Conservation (phyloP, 2,888 invertebrate species). For the Allophyes oxyacanthae region DNA sequence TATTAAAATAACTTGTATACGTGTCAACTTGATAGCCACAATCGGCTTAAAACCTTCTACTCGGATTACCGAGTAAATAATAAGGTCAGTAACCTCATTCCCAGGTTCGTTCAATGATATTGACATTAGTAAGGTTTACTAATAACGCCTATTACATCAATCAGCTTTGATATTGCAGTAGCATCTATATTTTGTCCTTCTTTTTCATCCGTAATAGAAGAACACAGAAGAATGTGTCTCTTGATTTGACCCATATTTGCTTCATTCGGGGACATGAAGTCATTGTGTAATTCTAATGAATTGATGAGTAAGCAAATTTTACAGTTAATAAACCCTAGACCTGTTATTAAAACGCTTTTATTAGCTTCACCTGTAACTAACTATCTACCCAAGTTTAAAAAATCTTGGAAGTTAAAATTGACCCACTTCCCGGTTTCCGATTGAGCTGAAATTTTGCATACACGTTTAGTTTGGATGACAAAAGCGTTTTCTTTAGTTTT, state of each 20-base stretch:
- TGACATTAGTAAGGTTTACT: slow-evolving; percentile 41
- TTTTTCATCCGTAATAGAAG: neutral
- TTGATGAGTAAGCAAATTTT: too few relatives aligned
- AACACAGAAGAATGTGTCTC: slow-evolving; percentile 2
- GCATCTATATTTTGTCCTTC: slow-evolving; percentile 1
- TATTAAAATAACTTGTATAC: slow-evolving; percentile 1
- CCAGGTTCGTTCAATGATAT: slow-evolving; percentile 22
- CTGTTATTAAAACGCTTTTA: too few relatives aligned
- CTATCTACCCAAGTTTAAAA: too few relatives aligned
- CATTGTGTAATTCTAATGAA: too few relatives aligned
- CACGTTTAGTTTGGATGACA: too few relatives aligned
- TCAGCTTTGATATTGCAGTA: slow-evolving; percentile 14
- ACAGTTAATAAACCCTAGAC: too few relatives aligned
- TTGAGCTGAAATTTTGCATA: too few relatives aligned
- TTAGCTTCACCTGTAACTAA: too few relatives aligned
- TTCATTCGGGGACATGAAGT: slow-evolving; percentile 24
- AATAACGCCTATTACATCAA: slow-evolving; percentile 11
- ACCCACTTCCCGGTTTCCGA: too few relatives aligned
- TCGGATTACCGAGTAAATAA: slow-evolving; percentile 24
- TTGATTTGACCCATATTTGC: slow-evolving; percentile 27
- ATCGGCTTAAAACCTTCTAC: slow-evolving; percentile 36
- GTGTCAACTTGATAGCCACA: slow-evolving; percentile 26
- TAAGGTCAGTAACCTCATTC: slow-evolving; percentile 38
- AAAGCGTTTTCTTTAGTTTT: too few relatives aligned
- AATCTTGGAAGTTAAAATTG: too few relatives aligned